Base-by-base conservation (phyloP, 2,888 invertebrate genomes). In the Cylindroiulus punctatus region DNA sequence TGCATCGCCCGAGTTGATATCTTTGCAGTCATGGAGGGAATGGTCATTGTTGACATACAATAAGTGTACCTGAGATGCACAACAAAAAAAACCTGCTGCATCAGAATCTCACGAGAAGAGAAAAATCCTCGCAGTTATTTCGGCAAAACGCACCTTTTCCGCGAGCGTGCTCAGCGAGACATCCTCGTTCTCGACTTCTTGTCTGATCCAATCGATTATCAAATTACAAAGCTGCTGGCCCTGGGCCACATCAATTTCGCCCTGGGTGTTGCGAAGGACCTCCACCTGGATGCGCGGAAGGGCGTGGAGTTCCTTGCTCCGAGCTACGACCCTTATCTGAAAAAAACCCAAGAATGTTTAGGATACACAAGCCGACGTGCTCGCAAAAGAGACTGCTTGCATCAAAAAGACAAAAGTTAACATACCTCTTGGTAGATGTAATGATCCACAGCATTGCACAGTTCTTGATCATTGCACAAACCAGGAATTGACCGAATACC, bases 21-120 rank as follows among this genome's bases (percentile, higher is more conserved):
- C 95, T 87, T 94, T 93, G 91, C 95, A 96, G 92, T 96, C 96
- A 89, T 95, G 95, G 88, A 96, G 92, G 57, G 93, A 94, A 90
- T 96, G 95, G 90, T 94, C 94, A 87, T 93, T 92, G 88, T 95
- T 95, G 87, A 96, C 92, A 91, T 94, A 96, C 89, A 96, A 91
- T 91, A 96, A 93, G 90, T 95, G 95, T 30, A 94, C 93, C 92
- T 93, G 88, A 88, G 88, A 87, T 88, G 36, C 36, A 36, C 2
- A 4, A 2, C 36, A 36, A 36, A 36, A 36, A 36, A 36, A 36
- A 36, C 36, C n/a, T n/a, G n/a, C n/a, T n/a, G 36, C 2, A 36
- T 36, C 36, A 36, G 36, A 36, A 36, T 36, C 36, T 36, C n/a
- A n/a, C n/a, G n/a, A n/a, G n/a, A n/a, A n/a, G n/a, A n/a, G n/a